Percentiles rank a stretch among this genome's conserved stretches.
Evolutionary conservation across 2,113 vertebrate species (phyloP).

Genomic region (Oreochromis tanganicae): DNA sequence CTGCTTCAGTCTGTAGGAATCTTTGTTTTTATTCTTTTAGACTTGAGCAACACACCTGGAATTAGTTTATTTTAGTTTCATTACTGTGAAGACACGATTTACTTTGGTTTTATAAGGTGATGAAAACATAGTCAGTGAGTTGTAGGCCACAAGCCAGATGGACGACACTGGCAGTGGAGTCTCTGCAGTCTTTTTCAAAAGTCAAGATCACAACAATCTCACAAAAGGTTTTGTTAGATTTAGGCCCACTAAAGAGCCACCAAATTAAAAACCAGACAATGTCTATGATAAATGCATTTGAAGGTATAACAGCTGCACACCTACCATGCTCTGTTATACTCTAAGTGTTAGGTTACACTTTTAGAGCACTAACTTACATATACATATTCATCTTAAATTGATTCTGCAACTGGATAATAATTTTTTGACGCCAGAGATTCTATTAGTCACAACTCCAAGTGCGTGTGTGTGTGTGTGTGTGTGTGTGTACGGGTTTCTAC

Average conservation of each 20-base stretch:
- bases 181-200: neutral
- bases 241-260: neutral
- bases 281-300: neutral
- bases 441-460: neutral
- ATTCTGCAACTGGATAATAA: neutral
- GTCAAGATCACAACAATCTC: neutral
- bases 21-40: neutral
- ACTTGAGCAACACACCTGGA: neutral
- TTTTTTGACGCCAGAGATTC: neutral
- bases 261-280: neutral
- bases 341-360: constrained; percentile 17
- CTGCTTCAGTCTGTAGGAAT: neutral
- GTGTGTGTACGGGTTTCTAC: too few relatives aligned
- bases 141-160: neutral
- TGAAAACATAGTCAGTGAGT: rapidly evolving
- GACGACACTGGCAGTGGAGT: rapidly evolving
- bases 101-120: neutral
- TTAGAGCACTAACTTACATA: neutral
- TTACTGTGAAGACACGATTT: neutral
- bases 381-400: neutral
- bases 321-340: neutral
- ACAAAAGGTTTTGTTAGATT: neutral
- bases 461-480: neutral
- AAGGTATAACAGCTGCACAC: neutral
- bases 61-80: neutral